Percentiles rank a stretch among this genome's conserved stretches.
These are phyloP conservation scores for Perca flavescens DNA, from an alignment of 2,113 vertebrate genomes.

Conservation along the genomic window DNA sequence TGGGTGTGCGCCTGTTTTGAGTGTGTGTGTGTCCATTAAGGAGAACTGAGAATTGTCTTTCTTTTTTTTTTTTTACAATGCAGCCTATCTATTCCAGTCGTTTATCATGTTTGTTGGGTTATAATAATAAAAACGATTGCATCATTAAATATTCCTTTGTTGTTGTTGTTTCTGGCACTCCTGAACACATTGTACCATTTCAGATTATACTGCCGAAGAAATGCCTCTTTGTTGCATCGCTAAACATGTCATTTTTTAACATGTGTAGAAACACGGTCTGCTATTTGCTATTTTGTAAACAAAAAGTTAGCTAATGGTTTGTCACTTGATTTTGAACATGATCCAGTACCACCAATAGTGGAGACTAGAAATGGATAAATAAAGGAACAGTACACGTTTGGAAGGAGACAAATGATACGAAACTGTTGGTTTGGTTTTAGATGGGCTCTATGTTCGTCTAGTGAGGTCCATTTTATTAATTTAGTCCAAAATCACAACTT, in stretches of 20 bases:
- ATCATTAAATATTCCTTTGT: background rate
- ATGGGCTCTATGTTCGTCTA: background rate
- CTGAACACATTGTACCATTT: background rate
- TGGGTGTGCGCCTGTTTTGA: no score
- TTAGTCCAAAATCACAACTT: background rate
- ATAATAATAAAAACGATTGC: conserved; percentile 32
- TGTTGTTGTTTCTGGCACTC: background rate
- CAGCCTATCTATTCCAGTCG: background rate
- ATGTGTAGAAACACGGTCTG: background rate
- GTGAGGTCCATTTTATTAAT: background rate
- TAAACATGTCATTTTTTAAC: background rate
- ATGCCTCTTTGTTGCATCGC: background rate
- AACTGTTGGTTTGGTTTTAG: background rate
- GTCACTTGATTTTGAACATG: background rate
- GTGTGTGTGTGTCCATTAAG: background rate
- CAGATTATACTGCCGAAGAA: background rate
- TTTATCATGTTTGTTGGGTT: conserved; percentile 17
- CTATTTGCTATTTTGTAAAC: background rate
- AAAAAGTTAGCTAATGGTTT: background rate
- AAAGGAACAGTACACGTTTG: background rate
- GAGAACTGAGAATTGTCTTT: background rate
- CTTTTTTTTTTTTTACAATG: background rate
- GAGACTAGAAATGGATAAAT: background rate
- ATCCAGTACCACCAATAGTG: background rate
- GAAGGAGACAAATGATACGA: background rate